phyloP scores from a whole-genome alignment of 2,113 vertebrate species.

The Oncorhynchus keta region DNA sequence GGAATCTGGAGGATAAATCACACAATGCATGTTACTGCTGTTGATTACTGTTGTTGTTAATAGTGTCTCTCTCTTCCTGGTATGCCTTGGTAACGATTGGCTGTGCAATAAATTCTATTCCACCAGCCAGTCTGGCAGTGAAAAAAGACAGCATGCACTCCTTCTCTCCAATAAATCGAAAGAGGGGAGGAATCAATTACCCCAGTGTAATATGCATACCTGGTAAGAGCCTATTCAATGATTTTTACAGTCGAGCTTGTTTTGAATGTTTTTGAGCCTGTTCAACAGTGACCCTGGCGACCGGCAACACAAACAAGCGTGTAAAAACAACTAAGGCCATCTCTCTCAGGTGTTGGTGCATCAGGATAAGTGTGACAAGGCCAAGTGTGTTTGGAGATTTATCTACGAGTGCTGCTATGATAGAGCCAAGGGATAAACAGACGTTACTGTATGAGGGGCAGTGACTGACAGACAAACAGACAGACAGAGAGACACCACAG shows the following conservation, averaged over 20 bases:
- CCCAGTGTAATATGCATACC: slow-evolving; percentile 70
- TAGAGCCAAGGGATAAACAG: slow-evolving; percentile 55
- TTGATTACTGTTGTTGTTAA: background rate
- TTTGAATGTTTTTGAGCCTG: slow-evolving; percentile 64
- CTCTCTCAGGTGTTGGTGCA: slow-evolving; percentile 59
- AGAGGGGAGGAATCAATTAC: slow-evolving; percentile 60
- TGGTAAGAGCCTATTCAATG: slow-evolving; percentile 66
- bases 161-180: slow-evolving; percentile 35
- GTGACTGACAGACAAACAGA: slow-evolving; percentile 16
- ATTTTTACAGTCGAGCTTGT: slow-evolving; percentile 75
- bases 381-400: slow-evolving; percentile 72
- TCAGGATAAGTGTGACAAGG: slow-evolving; percentile 68
- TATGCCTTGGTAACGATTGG: slow-evolving; percentile 26
- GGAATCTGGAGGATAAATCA: background rate
- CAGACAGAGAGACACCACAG: background rate
- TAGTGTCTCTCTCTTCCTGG: background rate
- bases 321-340: slow-evolving; percentile 65
- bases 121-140: background rate
- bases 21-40: background rate
- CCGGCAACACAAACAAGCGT: slow-evolving; percentile 41
- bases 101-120: slow-evolving; percentile 9
- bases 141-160: slow-evolving; percentile 22
- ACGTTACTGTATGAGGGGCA: background rate
- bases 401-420: slow-evolving; percentile 60
- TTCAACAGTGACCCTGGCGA: slow-evolving; percentile 60